phyloP scores from a whole-genome alignment of 2,797 vertebrate genomes.

The Eulemur rubriventer region DNA sequence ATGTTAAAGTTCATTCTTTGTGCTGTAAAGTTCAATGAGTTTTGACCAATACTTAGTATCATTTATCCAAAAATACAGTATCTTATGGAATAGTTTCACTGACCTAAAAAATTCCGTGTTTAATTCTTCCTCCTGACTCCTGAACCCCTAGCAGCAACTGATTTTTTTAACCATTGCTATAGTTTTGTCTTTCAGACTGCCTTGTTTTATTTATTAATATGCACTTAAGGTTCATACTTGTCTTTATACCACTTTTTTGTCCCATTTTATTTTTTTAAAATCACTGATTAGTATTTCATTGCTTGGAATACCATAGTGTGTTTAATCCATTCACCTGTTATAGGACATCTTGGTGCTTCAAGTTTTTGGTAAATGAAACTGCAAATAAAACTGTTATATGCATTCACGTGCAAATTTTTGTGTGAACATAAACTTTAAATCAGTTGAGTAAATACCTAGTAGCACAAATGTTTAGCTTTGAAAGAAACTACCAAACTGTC shows the following conservation, averaged over 20 bases:
- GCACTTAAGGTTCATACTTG: neutral
- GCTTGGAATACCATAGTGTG: neutral
- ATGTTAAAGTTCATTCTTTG: neutral
- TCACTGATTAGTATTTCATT: neutral
- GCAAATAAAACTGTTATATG: neutral
- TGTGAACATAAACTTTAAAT: neutral
- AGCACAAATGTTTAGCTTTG: neutral
- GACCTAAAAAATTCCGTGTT: neutral
- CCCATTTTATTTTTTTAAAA: neutral
- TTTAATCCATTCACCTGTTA: neutral
- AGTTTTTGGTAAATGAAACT: neutral
- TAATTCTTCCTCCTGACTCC: neutral
- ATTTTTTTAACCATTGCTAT: neutral
- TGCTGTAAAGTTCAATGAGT: neutral
- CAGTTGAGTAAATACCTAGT: neutral
- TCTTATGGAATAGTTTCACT: neutral
- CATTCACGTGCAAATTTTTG: neutral
- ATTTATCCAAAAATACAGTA: neutral
- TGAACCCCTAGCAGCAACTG: neutral
- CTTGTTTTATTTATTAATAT: neutral
- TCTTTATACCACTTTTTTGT: neutral
- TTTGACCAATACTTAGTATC: neutral
- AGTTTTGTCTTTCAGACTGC: neutral
- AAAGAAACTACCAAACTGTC: neutral
- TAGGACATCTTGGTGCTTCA: neutral